Percentiles rank a stretch among this genome's conserved stretches.
phyloP scores from a whole-genome alignment of 2,113 vertebrate genomes.

The Mesocricetus auratus region DNA sequence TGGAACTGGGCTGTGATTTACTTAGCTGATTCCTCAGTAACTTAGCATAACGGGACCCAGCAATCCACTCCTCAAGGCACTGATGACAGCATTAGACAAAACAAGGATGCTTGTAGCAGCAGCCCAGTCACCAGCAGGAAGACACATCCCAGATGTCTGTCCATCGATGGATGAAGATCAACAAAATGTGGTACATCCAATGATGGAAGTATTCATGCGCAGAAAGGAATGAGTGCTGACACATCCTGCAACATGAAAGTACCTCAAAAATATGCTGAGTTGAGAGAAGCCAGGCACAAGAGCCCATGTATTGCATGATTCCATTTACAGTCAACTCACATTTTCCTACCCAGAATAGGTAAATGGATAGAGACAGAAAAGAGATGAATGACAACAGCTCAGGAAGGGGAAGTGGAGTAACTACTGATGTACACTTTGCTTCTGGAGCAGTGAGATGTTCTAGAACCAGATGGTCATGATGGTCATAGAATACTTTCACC shows the following conservation, averaged over 20 bases:
- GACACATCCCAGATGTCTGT: neutral
- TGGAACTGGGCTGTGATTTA: neutral
- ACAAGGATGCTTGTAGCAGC: neutral
- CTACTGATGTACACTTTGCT: neutral
- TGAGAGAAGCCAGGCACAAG: conserved; percentile 35
- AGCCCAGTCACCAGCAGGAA: neutral
- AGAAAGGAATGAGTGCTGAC: neutral
- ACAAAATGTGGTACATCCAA: neutral
- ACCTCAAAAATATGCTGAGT: neutral
- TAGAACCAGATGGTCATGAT: neutral
- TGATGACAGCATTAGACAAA: conserved; percentile 31
- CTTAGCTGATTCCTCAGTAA: neutral
- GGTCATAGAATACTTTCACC: neutral
- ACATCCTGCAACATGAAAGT: neutral
- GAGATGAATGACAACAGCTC: no score
- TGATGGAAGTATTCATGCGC: neutral
- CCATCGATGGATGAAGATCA: neutral
- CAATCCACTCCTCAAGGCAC: neutral
- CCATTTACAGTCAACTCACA: conserved; percentile 5
- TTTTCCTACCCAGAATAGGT: conserved; percentile 12
- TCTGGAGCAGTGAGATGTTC: neutral
- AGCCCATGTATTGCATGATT: neutral
- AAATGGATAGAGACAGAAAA: neutral
- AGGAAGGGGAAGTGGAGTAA: neutral
- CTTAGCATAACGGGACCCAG: neutral